These are phyloP conservation scores for Paragorgia papillata DNA, from an alignment of 92 coral and sea anemone species.

Conservation along the genomic window DNA sequence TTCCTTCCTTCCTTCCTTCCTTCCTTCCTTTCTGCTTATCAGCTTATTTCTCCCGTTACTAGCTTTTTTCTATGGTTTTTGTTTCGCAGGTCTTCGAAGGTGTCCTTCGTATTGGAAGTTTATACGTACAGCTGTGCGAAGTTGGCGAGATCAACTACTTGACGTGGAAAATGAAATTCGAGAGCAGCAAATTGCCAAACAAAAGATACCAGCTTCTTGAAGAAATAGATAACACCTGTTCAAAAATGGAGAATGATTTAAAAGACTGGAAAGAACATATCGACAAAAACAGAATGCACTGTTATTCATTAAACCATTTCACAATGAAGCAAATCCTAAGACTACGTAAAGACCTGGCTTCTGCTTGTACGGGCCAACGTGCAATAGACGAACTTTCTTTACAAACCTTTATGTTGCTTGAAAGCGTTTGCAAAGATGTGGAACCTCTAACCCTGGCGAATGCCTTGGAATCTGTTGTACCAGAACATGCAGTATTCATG, in stretches of 20 bases:
- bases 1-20: too few species aligned
- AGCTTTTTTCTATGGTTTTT: too few species aligned
- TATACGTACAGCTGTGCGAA: too few species aligned
- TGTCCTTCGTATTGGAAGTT: too few species aligned
- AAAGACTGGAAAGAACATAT: too few species aligned
- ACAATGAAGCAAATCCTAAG: constrained; percentile 74
- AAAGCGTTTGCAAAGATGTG: constrained; percentile 67
- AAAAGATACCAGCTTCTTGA: constrained; percentile 9
- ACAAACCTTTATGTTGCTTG: constrained; percentile 69
- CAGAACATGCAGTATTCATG: neutral
- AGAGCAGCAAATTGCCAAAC: constrained; percentile 48
- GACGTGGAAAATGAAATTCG: too few species aligned
- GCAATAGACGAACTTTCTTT: constrained; percentile 44
- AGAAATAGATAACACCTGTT: constrained; percentile 41
- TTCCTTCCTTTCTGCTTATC: too few species aligned
- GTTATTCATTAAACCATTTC: too few species aligned
- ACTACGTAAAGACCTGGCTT: constrained; percentile 66
- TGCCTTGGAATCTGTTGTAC: neutral
- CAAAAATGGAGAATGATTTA: constrained; percentile 60
- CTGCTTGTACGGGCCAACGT: constrained; percentile 40
- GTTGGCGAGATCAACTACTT: too few species aligned
- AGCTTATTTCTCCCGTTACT: too few species aligned
- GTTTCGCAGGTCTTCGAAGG: too few species aligned
- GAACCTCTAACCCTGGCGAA: constrained; percentile 52
- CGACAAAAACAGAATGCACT: constrained; percentile 56